Base-by-base conservation (phyloP, 2,888 invertebrate genomes). In the Julus scanicus region DNA sequence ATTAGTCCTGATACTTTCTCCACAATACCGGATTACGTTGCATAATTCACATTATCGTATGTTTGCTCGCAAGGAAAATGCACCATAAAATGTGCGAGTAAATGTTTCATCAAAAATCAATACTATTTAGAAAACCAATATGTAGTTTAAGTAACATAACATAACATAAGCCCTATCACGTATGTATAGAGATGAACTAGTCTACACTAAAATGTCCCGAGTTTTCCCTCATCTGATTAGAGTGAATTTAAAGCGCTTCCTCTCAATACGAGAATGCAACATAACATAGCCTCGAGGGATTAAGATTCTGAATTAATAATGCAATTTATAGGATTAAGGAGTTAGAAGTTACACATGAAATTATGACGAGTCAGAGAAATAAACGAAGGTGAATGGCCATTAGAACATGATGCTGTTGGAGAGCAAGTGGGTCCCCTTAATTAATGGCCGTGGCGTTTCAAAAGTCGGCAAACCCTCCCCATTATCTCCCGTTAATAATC, bases 241-340 rank as follows among this genome's bases (percentile, higher is more conserved):
- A 8, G 2, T 20, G 63, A 71, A 71, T 71, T 71, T 11, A 71
- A 71, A 71, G 5, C 9, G 80, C 80, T 80, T 37, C 29, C 37
- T 13, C 13, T 80, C 80, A 80, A 80, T 80, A 80, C 37, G 37
- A 80, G 8, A 80, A 37, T 80, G 80, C 37, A 29, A 15, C 80
- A 2, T 80, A 37, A 29, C 37, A 80, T 53, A 29, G 80, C 37
- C 80, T 80, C 80, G 37, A 37, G 80, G 80, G 80, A 80, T 80
- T 80, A 80, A 80, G 80, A 80, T 13, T 11, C 9, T 29, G 80
- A 80, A 80, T 80, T 80, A 80, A 80, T 80, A 80, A 80, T 80
- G 80, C 37, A 80, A 80, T 80, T 80, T 80, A 80, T 80, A 80
- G 80, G 80, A 80, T 80, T 80, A 80, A 80, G 80, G 80, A 80